Percentiles rank a stretch among this genome's conserved stretches.
Conservation (phyloP, 2,888 invertebrate genomes). For the Aricia artaxerxes region DNA sequence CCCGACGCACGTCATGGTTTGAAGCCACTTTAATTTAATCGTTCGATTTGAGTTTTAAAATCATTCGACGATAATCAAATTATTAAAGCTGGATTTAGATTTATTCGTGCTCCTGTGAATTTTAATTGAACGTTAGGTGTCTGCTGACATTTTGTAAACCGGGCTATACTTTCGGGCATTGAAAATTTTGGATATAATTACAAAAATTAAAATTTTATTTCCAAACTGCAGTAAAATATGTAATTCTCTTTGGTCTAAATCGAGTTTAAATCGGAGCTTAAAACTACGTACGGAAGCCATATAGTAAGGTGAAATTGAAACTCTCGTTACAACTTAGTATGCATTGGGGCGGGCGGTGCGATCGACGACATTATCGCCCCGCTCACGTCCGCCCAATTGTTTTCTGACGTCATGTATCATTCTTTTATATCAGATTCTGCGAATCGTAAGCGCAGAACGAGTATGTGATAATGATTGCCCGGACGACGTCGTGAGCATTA, state of each 20-base stretch:
- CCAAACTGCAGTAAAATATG: neutral
- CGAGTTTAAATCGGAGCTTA: neutral
- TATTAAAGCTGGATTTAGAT: neutral
- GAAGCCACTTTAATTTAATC: constrained; percentile 76
- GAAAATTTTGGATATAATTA: neutral
- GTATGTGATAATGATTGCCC: constrained; percentile 52
- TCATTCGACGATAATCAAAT: constrained; percentile 44
- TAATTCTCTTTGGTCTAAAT: neutral
- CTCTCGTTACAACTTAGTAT: constrained; percentile 74
- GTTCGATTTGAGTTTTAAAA: constrained; percentile 69
- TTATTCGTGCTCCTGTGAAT: neutral
- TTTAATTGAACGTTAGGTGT: neutral
- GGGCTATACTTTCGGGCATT: neutral
- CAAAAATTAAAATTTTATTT: neutral
- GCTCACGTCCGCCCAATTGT: constrained; percentile 77
- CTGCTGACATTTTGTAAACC: neutral
- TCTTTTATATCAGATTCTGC: constrained; percentile 74
- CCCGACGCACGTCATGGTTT: constrained; percentile 60
- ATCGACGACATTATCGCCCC: constrained; percentile 64
- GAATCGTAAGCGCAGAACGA: constrained; percentile 62
- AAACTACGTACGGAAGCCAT: constrained; percentile 47
- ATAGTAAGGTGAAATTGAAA: constrained; percentile 65
- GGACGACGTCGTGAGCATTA: constrained; percentile 66
- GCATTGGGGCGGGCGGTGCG: constrained; percentile 71
- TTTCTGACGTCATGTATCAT: constrained; percentile 79